Base-by-base conservation (phyloP, 2,113 vertebrate genomes). In the Acrocephalus arundinaceus region DNA sequence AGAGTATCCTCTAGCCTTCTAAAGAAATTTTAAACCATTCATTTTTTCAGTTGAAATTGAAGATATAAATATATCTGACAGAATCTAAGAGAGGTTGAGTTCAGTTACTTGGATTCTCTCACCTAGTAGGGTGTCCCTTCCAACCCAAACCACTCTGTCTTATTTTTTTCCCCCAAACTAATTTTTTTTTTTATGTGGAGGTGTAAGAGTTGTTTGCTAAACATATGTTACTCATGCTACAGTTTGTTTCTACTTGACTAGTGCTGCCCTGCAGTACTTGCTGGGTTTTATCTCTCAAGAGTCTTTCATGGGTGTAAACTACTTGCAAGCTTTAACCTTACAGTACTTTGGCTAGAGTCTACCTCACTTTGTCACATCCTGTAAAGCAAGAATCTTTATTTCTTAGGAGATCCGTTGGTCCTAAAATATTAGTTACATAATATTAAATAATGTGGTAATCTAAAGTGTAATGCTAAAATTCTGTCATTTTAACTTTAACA, bases 131-230 rank as follows among this genome's bases (percentile, higher is more conserved):
- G 6, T 33, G 8, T 43, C 45, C 27, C 39, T 45, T 58, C 31
- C 22, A 67, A 52, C 15, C 23, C 28, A 45, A 45, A 45, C 7
- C 30, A 39, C 41, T 45, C 37, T 74, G 16, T 58, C 19, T 39
- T 8, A 21, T 10, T 11, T 22, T 8, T 15, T 41, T 20, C 6
- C 9, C 2, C 8, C 5, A 8, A 28, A 12, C 5, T 6, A 27
- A 61, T 9, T 73, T 12, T 37, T 37, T 76, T 78, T 85, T 35
- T 35, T 35, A 35, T 35, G 35, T 35, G 35, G 35, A 35, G 35
- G 35, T 35, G 35, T 35, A 35, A 35, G 17, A 70, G 6, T 17
- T 58, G 7, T 85, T 24, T 70, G 16, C 28, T 81, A 41, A 89
- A 78, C 7, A 13, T 39, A 8, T 7, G 5, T 46, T 54, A 13